phyloP scores from a whole-genome alignment of 2,113 vertebrate species.

The Paramisgurnus dabryanus region DNA sequence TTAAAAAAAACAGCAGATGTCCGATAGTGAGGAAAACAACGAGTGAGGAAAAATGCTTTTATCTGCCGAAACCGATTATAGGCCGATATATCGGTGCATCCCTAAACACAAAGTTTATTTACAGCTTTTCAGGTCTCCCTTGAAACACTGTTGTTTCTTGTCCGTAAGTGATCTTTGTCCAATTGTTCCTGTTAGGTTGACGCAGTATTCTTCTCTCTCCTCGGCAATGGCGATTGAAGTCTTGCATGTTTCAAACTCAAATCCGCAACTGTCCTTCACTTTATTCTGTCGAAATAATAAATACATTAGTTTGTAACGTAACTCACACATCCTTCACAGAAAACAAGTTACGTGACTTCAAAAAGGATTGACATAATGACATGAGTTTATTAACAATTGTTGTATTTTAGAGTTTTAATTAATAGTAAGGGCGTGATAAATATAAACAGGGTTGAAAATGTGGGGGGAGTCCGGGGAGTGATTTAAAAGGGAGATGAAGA shows the following conservation, averaged over 20 bases:
- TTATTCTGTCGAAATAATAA: neutral
- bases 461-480: too few relatives aligned
- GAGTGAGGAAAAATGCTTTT: too few relatives aligned
- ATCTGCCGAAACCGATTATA: too few relatives aligned
- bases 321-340: neutral
- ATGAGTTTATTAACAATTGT: too few relatives aligned
- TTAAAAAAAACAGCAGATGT: too few relatives aligned
- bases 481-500: too few relatives aligned
- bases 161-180: neutral
- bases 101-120: neutral
- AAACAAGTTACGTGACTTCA: neutral
- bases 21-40: too few relatives aligned
- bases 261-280: neutral
- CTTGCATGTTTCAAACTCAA: neutral
- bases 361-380: too few relatives aligned
- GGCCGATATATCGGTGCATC: too few relatives aligned
- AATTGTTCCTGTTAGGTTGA: neutral
- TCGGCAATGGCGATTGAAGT: neutral
- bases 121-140: conserved; percentile 4
- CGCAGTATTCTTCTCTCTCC: conserved; percentile 4
- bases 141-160: neutral
- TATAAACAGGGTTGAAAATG: too few relatives aligned
- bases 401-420: too few relatives aligned
- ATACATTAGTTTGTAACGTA: neutral
- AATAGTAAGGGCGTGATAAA: too few relatives aligned